Evolutionary conservation across 2,797 vertebrate genomes (phyloP).

Genomic region (Chelidonichthys spinosus): DNA sequence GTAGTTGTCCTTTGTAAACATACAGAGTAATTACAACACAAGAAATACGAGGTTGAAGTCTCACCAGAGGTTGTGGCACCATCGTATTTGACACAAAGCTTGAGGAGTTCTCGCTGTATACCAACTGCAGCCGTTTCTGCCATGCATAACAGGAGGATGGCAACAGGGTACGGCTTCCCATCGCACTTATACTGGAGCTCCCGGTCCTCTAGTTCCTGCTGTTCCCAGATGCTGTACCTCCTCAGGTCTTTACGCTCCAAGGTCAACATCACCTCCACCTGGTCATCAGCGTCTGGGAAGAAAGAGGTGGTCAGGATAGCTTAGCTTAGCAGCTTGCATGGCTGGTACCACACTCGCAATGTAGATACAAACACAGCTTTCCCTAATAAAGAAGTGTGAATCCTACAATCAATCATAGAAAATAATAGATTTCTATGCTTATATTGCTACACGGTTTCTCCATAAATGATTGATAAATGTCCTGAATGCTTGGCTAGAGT

Average conservation of each 20-base stretch:
- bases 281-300: constrained; percentile 80
- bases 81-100: constrained; percentile 58
- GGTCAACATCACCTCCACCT: constrained; percentile 72
- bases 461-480: not conserved
- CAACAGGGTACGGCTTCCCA: constrained; percentile 51
- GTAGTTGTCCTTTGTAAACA: not conserved
- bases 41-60: constrained; percentile 34
- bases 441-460: not conserved
- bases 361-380: not conserved
- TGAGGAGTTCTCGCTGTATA: constrained; percentile 73
- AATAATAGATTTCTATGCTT: not conserved
- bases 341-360: not conserved
- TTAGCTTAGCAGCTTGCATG: not conserved
- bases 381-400: not conserved
- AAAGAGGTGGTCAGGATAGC: not conserved
- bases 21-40: not conserved
- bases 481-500: not conserved
- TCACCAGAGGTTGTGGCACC: constrained; percentile 76
- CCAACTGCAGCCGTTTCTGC: constrained; percentile 83
- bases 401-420: not conserved
- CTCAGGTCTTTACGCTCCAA: constrained; percentile 85
- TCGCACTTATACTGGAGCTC: constrained; percentile 39
- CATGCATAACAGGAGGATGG: constrained; percentile 88
- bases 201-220: constrained; percentile 59
- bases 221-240: constrained; percentile 90